Percentiles rank a stretch among this genome's conserved stretches.
These are phyloP conservation scores for Cylas formicarius DNA, from an alignment of 1,140 invertebrate genomes.

Conservation along the genomic window DNA sequence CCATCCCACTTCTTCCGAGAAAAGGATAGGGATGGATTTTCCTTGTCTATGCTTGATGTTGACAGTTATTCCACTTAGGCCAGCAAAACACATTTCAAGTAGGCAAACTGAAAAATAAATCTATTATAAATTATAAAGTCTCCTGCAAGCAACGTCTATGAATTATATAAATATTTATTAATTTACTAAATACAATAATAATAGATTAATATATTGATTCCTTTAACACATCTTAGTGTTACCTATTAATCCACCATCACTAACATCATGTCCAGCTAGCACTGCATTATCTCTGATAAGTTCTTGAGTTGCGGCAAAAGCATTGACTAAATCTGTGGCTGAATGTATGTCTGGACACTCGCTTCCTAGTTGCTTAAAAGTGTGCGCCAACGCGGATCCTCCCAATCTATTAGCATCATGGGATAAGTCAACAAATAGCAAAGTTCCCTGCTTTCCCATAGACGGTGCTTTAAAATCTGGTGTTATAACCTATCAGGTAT, in stretches of 20 bases:
- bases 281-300: conserved; percentile 69
- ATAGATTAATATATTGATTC: too few relatives aligned
- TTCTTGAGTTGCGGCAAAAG: conserved; percentile 77
- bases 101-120: conserved; percentile 55
- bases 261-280: conserved; percentile 90
- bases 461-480: conserved; percentile 78
- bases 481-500: conserved; percentile 52
- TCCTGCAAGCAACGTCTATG: background rate
- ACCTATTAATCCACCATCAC: conserved; percentile 84
- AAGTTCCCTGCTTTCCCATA: conserved; percentile 42
- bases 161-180: background rate
- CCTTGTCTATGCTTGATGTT: conserved; percentile 54
- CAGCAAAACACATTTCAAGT: conserved; percentile 93
- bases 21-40: conserved; percentile 61
- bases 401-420: conserved; percentile 65
- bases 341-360: conserved; percentile 73
- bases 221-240: too few relatives aligned
- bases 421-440: conserved; percentile 67
- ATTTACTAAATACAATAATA: background rate
- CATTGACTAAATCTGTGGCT: conserved; percentile 56
- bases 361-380: conserved; percentile 78
- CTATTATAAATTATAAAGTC: background rate
- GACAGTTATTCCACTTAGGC: conserved; percentile 71
- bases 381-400: conserved; percentile 87
- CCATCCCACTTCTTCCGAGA: conserved; percentile 88